Evolutionary conservation across 30 jellyfish, hydroid and myxozoan species (phyloP).

Genomic region (Mastigias papua): DNA sequence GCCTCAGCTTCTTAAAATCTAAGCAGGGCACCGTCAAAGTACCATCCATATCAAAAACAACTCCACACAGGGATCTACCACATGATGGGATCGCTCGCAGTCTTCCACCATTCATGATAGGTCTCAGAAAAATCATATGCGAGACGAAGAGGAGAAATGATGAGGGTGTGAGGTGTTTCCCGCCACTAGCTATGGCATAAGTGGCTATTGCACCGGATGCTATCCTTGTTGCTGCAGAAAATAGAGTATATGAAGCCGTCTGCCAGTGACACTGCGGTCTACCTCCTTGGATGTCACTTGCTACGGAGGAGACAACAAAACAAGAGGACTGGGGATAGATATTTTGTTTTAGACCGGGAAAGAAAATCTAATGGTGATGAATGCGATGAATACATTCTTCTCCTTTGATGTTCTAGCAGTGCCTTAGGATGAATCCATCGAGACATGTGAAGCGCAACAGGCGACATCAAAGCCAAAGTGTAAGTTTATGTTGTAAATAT

Average conservation of each 20-base stretch:
- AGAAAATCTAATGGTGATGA: slow-evolving; percentile 7
- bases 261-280: neutral
- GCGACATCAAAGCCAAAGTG: slow-evolving; percentile 40
- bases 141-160: neutral
- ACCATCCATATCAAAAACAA: slow-evolving; percentile 97
- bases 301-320: neutral
- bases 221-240: neutral
- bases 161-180: neutral
- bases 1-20: slow-evolving; percentile 68
- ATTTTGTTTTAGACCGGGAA: slow-evolving; percentile 1
- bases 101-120: neutral
- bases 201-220: too few relatives aligned
- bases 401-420: neutral
- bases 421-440: slow-evolving; percentile 38
- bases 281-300: neutral
- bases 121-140: neutral
- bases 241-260: too few relatives aligned
- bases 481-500: neutral
- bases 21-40: slow-evolving; percentile 94
- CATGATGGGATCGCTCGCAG: slow-evolving; percentile 3
- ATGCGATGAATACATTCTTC: neutral
- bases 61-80: slow-evolving; percentile 51
- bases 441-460: slow-evolving; percentile 39
- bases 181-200: too few relatives aligned
- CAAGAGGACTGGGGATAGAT: neutral